Percentiles rank a stretch among this genome's conserved stretches.
Conservation (phyloP, 2,888 invertebrate genomes). For the Rhaphigaster nebulosa region DNA sequence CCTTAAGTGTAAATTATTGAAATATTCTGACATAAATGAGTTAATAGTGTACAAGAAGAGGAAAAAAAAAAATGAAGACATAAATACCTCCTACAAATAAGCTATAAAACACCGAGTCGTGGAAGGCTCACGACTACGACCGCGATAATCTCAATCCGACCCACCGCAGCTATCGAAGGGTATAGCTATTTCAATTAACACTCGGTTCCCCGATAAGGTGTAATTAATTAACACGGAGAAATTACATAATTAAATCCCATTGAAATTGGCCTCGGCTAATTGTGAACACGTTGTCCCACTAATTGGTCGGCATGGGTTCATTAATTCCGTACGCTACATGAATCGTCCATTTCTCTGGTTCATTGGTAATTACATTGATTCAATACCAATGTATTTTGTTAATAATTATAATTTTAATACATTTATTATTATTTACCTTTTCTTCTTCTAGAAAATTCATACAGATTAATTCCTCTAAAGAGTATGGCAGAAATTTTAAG, state of each 20-base stretch:
- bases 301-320: neutral
- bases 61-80: neutral
- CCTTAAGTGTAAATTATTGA: too few species aligned
- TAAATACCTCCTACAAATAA: neutral
- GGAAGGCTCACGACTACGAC: neutral
- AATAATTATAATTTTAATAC: neutral
- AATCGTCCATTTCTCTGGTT: neutral
- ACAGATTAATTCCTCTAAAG: too few species aligned
- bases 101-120: neutral
- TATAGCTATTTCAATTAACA: slow-evolving; percentile 27
- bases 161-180: neutral
- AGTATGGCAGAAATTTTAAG: too few species aligned
- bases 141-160: neutral
- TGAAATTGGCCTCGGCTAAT: slow-evolving; percentile 1
- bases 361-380: too few species aligned
- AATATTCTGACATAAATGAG: neutral
- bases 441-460: too few species aligned
- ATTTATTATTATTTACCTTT: too few species aligned
- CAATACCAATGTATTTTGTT: neutral
- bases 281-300: neutral
- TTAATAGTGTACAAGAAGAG: neutral
- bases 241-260: slow-evolving; percentile 2
- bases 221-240: slow-evolving; percentile 17
- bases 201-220: neutral
- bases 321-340: neutral